These are phyloP conservation scores for Pocota personata DNA, from an alignment of 2,888 invertebrate genomes.

Conservation along the genomic window DNA sequence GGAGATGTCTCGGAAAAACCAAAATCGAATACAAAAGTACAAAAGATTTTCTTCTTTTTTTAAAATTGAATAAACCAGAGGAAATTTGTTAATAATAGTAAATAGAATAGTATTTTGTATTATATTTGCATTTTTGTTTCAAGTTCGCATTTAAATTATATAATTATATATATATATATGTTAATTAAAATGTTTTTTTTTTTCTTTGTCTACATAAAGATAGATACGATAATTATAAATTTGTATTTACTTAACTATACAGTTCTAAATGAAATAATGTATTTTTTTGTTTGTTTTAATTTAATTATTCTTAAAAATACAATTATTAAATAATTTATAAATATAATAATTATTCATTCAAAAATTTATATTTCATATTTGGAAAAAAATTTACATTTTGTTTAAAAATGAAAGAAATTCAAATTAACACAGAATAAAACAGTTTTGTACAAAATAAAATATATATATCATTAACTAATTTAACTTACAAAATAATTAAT, in stretches of 20 bases:
- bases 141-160: constrained; percentile 49
- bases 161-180: constrained; percentile 26
- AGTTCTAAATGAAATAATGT: constrained; percentile 56
- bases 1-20: neutral
- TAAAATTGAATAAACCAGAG: constrained; percentile 37
- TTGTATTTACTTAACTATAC: constrained; percentile 63
- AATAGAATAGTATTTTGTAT: constrained; percentile 40
- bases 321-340: constrained; percentile 58
- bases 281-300: constrained; percentile 21
- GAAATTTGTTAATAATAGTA: constrained; percentile 25
- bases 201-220: constrained; percentile 46
- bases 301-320: constrained; percentile 45
- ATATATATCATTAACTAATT: constrained; percentile 58
- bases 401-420: constrained; percentile 4
- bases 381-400: neutral
- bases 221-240: constrained; percentile 47
- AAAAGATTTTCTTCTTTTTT: constrained; percentile 20
- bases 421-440: constrained; percentile 43
- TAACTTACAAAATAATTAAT: constrained; percentile 33
- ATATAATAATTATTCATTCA: constrained; percentile 42
- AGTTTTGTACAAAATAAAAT: constrained; percentile 62
- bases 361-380: constrained; percentile 15
- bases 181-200: constrained; percentile 25
- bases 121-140: constrained; percentile 52
- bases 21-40: constrained; percentile 41